These are phyloP conservation scores for Vireo altiloquus DNA, from an alignment of 2,113 vertebrate species.

Conservation along the genomic window DNA sequence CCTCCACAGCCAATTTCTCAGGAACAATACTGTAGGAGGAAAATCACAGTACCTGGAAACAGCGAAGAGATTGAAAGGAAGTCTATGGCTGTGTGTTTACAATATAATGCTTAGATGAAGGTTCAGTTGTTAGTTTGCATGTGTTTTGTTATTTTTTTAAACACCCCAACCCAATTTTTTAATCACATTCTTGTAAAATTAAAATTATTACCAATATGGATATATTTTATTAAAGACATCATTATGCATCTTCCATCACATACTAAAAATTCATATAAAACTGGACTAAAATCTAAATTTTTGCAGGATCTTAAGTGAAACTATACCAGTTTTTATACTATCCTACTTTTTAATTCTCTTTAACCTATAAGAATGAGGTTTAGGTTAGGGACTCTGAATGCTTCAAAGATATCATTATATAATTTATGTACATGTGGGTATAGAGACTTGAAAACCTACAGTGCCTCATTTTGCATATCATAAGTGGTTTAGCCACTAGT, in stretches of 20 bases:
- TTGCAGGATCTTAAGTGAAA: neutral
- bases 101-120: neutral
- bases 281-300: neutral
- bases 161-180: neutral
- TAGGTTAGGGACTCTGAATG: neutral
- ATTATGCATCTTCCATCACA: neutral
- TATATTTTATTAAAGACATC: neutral
- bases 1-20: neutral
- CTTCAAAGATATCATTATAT: neutral
- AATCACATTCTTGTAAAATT: neutral
- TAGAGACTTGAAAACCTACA: no score
- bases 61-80: neutral
- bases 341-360: neutral
- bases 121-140: neutral
- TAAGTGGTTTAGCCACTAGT: neutral
- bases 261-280: neutral
- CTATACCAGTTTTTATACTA: neutral
- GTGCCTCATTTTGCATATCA: neutral
- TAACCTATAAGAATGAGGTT: neutral
- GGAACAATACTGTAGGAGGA: neutral
- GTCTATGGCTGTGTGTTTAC: neutral
- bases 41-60: neutral
- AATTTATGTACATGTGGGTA: accelerated
- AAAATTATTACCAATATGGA: neutral
- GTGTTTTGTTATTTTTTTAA: neutral